phyloP scores from a whole-genome alignment of 2,797 vertebrate species.

The Dicrostonyx torquatus region DNA sequence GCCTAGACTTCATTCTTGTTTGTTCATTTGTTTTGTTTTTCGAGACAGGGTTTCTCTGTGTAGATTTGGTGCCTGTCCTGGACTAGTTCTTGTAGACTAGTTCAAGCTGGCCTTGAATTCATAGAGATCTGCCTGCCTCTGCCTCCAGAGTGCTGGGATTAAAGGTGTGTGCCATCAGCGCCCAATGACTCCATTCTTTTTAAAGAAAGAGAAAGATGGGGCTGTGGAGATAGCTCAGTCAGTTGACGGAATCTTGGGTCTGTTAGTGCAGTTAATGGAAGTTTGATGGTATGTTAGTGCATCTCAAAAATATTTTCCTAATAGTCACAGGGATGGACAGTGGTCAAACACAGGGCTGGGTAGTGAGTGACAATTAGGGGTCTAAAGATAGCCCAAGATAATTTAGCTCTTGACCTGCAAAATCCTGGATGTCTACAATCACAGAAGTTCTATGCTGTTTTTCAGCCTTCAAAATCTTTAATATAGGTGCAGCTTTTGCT shows the following conservation, averaged over 20 bases:
- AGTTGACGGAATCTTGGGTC: not conserved
- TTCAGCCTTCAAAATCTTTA: not conserved
- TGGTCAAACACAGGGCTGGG: not conserved
- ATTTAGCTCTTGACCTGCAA: not conserved
- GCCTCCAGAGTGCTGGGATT: not conserved
- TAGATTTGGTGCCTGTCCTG: too few relatives aligned
- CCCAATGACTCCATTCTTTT: not conserved
- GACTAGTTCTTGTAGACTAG: too few relatives aligned
- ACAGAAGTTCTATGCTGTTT: not conserved
- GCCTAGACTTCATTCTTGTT: too few relatives aligned
- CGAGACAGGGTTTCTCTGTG: too few relatives aligned
- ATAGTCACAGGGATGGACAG: not conserved
- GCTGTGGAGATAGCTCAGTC: too few relatives aligned
- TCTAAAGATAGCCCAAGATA: not conserved
- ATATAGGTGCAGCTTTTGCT: not conserved
- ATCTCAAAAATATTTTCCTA: not conserved
- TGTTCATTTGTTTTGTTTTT: too few relatives aligned
- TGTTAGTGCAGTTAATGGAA: not conserved
- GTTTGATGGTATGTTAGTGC: not conserved
- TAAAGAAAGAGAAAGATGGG: not conserved
- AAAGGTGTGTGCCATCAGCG: not conserved
- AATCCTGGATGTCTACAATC: not conserved
- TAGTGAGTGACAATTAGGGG: not conserved
- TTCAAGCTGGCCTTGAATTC: not conserved
- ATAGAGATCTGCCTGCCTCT: not conserved